phyloP scores from a whole-genome alignment of 2,888 invertebrate species.

The Synergus laeviventris region DNA sequence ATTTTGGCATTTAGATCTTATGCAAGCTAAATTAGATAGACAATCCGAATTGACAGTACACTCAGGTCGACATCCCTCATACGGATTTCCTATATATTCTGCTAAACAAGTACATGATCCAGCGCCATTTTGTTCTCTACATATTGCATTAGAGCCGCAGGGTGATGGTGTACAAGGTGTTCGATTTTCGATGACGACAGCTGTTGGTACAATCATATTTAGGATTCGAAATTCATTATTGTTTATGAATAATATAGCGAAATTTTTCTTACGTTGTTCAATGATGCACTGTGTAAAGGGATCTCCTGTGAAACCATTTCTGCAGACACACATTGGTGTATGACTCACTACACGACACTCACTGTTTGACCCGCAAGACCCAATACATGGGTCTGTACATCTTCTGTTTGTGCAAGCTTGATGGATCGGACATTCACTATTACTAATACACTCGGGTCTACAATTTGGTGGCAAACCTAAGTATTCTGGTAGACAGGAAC shows the following conservation, averaged over 20 bases:
- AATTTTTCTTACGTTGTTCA: conserved; percentile 58
- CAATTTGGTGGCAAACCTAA: conserved; percentile 77
- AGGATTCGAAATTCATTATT: background rate
- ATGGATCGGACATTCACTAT: conserved; percentile 75
- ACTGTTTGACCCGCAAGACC: conserved; percentile 69
- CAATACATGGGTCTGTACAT: conserved; percentile 71
- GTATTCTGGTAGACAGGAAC: conserved; percentile 77
- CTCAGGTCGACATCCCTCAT: conserved; percentile 76
- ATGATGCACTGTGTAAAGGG: conserved; percentile 65
- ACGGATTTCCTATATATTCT: conserved; percentile 77
- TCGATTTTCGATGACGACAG: conserved; percentile 46
- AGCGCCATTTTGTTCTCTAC: conserved; percentile 78
- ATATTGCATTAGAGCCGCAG: conserved; percentile 85
- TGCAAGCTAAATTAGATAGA: conserved; percentile 78
- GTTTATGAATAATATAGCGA: background rate
- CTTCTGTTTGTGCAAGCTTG: conserved; percentile 72
- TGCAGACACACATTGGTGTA: conserved; percentile 73
- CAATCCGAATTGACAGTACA: conserved; percentile 78
- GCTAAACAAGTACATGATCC: conserved; percentile 78
- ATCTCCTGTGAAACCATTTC: conserved; percentile 72
- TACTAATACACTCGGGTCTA: conserved; percentile 75
- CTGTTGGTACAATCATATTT: conserved; percentile 21
- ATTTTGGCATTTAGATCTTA: conserved; percentile 82
- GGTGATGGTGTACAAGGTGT: conserved; percentile 85
- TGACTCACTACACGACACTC: conserved; percentile 69